Evolutionary conservation across 2,113 vertebrate genomes (phyloP).

Genomic region (Calidris pugnax): DNA sequence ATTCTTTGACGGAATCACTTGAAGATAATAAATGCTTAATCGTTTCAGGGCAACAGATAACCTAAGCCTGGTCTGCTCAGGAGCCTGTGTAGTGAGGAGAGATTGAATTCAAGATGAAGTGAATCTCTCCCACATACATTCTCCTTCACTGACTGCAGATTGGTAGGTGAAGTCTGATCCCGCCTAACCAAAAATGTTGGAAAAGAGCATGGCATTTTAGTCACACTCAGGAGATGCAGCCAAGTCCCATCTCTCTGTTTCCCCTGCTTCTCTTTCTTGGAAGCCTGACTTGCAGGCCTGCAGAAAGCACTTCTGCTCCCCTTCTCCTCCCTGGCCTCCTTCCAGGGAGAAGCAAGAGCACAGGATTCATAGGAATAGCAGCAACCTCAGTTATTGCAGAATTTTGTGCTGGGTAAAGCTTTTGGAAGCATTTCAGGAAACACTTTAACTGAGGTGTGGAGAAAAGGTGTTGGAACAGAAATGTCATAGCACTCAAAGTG

Average conservation of each 20-base stretch:
- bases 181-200: not conserved
- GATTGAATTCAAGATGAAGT: not conserved
- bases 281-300: not conserved
- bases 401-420: not conserved
- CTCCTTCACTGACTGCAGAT: not conserved
- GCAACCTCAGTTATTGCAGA: not conserved
- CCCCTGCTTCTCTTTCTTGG: not conserved
- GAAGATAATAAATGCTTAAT: not conserved
- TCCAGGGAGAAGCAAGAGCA: not conserved
- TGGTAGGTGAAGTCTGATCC: not conserved
- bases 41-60: not conserved
- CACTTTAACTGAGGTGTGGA: not conserved
- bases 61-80: not conserved
- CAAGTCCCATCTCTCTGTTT: not conserved
- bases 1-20: not conserved
- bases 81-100: not conserved
- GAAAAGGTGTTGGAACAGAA: not conserved
- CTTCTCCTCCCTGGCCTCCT: not conserved
- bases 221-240: not conserved
- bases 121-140: not conserved
- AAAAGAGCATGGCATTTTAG: not conserved
- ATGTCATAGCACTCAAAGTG: not conserved
- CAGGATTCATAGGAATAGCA: not conserved
- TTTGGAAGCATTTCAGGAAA: conserved; percentile 6
- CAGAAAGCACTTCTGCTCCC: not conserved